These are phyloP conservation scores for Malthinus seriepunctatus DNA, from an alignment of 2,888 invertebrate species.

Conservation along the genomic window DNA sequence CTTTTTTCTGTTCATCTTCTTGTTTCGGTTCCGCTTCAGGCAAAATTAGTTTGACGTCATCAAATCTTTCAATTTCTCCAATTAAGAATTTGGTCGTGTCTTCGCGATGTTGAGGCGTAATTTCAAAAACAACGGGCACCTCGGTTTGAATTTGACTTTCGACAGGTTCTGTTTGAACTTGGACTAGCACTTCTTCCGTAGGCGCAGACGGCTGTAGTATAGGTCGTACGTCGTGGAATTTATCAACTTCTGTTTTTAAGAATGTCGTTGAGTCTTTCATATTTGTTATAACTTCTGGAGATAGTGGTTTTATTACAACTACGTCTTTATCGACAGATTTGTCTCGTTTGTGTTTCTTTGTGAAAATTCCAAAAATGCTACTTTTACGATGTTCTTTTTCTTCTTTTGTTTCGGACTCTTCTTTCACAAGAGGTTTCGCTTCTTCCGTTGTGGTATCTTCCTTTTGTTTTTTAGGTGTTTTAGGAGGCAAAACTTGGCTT, in stretches of 20 bases:
- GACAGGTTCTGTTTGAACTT: neutral
- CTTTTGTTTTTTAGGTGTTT: no score
- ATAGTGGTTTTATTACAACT: slow-evolving; percentile 1
- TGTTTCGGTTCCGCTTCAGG: slow-evolving; percentile 5
- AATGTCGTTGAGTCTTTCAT: slow-evolving; percentile 20
- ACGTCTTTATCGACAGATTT: neutral
- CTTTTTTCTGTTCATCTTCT: slow-evolving; percentile 17
- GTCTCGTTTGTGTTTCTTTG: slow-evolving; percentile 32
- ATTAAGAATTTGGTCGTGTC: neutral
- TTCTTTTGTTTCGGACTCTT: neutral
- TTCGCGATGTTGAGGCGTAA: neutral
- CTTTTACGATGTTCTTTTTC: slow-evolving; percentile 13
- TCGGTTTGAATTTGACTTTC: neutral
- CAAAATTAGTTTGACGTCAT: slow-evolving; percentile 5
- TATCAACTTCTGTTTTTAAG: slow-evolving; percentile 32
- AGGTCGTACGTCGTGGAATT: slow-evolving; percentile 32
- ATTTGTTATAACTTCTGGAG: slow-evolving; percentile 26
- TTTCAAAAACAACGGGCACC: no score
- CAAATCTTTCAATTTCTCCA: neutral
- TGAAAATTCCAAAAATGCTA: slow-evolving; percentile 31
- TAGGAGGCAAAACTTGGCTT: no score
- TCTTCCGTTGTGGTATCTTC: neutral
- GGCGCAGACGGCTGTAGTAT: neutral
- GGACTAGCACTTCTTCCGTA: neutral
- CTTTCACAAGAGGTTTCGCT: neutral